Conservation (phyloP, 1,140 invertebrate species). For the Phthorimaea operculella region DNA sequence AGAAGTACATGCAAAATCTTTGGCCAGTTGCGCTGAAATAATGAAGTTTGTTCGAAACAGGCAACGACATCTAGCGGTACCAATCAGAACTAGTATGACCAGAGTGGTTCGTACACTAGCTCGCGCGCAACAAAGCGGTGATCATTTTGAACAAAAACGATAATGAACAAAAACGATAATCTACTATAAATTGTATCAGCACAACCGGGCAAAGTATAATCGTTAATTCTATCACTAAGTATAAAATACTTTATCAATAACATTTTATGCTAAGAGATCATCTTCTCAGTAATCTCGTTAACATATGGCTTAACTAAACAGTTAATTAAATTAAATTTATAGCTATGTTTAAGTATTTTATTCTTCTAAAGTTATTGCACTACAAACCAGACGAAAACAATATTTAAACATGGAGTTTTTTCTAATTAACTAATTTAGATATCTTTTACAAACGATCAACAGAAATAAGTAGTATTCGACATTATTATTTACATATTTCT, state of each 20-base stretch:
- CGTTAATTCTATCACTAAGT: slow-evolving; percentile 8
- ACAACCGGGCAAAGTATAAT: not conserved
- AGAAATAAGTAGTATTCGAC: too few species aligned
- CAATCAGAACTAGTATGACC: too few species aligned
- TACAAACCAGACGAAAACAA: slow-evolving; percentile 14
- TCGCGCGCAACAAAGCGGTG: too few species aligned
- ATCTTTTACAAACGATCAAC: too few species aligned
- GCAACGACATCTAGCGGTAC: too few species aligned
- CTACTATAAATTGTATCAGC: not conserved
- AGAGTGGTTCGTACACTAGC: too few species aligned
- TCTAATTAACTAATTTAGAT: too few species aligned
- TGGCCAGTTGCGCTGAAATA: too few species aligned
- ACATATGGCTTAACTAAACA: slow-evolving; percentile 31
- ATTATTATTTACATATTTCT: slow-evolving; percentile 8
- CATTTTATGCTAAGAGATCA: slow-evolving; percentile 35
- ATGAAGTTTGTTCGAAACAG: too few species aligned
- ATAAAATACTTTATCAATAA: slow-evolving; percentile 26
- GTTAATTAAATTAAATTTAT: slow-evolving; percentile 10
- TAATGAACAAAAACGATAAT: too few species aligned
- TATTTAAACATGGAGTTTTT: too few species aligned
- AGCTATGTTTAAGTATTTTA: slow-evolving; percentile 13
- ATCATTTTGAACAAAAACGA: too few species aligned
- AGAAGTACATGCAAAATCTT: slow-evolving; percentile 15
- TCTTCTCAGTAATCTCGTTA: slow-evolving; percentile 38
- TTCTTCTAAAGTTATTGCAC: slow-evolving; percentile 27